Conservation (phyloP, 2,888 invertebrate genomes). For the Synanthedon andrenaeformis region DNA sequence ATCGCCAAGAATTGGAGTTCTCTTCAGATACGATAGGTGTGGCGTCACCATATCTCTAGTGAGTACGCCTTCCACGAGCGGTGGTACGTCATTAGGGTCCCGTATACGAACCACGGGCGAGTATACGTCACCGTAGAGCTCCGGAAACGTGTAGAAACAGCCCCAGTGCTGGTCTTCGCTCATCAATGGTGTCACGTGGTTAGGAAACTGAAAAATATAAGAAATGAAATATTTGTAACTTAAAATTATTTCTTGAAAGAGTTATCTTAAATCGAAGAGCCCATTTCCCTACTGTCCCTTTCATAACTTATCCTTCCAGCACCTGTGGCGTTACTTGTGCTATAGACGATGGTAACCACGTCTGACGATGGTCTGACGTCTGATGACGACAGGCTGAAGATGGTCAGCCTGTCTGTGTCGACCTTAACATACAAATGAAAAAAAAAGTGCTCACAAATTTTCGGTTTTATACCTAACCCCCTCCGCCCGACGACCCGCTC, state of each 20-base stretch:
- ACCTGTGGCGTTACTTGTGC: too few species aligned
- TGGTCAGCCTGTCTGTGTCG: too few species aligned
- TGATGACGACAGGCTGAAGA: too few species aligned
- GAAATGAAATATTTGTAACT: background rate
- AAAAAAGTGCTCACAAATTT: too few species aligned
- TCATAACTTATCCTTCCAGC: too few species aligned
- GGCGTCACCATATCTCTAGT: constrained; percentile 64
- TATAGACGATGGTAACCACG: too few species aligned
- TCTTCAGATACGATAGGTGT: constrained; percentile 63
- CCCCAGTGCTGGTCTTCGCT: constrained; percentile 56
- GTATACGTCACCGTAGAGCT: constrained; percentile 40
- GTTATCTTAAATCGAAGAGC: background rate
- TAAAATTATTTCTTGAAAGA: background rate
- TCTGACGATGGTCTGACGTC: too few species aligned
- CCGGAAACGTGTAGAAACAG: constrained; percentile 54
- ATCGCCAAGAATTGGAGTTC: constrained; percentile 63
- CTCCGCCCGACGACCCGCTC: too few species aligned
- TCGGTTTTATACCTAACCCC: too few species aligned
- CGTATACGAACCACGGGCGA: constrained; percentile 41
- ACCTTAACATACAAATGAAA: too few species aligned
- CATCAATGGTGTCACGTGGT: constrained; percentile 37
- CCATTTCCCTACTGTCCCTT: background rate
- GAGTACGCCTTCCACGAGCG: constrained; percentile 53
- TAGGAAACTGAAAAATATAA: constrained; percentile 33
- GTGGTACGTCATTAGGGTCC: constrained; percentile 29